Base-by-base conservation (phyloP, 2,888 invertebrate species). In the Phlogophora meticulosa region DNA sequence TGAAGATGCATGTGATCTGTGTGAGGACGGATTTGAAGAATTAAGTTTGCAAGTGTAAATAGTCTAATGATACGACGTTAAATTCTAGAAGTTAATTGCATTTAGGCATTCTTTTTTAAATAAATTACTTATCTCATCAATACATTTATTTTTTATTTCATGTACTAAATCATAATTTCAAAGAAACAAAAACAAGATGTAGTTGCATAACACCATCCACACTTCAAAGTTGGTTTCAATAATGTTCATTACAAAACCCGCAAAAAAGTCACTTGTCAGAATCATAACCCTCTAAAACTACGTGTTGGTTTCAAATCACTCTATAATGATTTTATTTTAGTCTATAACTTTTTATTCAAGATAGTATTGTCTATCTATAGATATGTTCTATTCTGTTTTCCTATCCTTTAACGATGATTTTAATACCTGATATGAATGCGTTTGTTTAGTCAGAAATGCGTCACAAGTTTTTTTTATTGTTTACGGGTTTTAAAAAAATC, bases 11-110 rank as follows among this genome's bases (percentile, higher is more conserved):
- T n/a, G n/a, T n/a, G n/a, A n/a, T n/a, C n/a, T n/a, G n/a, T n/a
- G n/a, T n/a, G n/a, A 42, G 42, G 42, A 32, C 28, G 72, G 67
- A 59, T 72, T 72, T 72, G 60, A 60, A 51, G 67, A 72, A 56
- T 42, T 67, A 52, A 49, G 36, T 62, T 62, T 38, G 40, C 53
- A 67, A 52, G 60, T 65, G 48, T 60, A 65, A 60, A 51, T 48
- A 42, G 42, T 42, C 42, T 42, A 42, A 42, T 42, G 42, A 42
- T 17, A 42, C 17, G 17, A 42, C 42, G 17, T 42, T 42, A 61
- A 61, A 59, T 59, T 53, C 64, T 63, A 63, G 63, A 46, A 63
- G 55, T 51, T 69, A 46, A 51, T 55, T 58, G 62, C 42, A 42
- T 42, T 42, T 42, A 42, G 42, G 42, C 42, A 42, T 42, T 42